A percentile compares a stretch with the other conserved stretches of the same genome.
phyloP scores from a whole-genome alignment of 2,888 invertebrate genomes.

The Actias luna region DNA sequence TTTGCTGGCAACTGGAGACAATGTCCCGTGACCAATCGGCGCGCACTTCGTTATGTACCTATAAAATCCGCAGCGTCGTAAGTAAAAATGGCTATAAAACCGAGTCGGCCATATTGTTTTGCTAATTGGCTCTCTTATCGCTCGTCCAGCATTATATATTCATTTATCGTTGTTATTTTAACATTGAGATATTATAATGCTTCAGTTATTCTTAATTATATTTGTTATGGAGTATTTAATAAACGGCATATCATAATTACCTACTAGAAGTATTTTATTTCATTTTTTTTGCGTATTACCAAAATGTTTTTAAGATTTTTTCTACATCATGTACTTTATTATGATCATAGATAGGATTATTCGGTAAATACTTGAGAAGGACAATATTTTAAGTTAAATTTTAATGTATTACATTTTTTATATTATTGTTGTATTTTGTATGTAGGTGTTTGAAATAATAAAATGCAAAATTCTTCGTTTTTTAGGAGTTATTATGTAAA shows the following conservation, averaged over 20 bases:
- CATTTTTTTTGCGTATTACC: no score
- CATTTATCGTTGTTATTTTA: constrained; percentile 68
- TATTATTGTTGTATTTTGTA: no score
- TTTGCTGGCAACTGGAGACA: constrained; percentile 47
- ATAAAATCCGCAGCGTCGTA: constrained; percentile 28
- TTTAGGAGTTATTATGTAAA: no score
- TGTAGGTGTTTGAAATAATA: no score
- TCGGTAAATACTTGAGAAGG: neutral
- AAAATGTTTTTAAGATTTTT: no score
- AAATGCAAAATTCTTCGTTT: neutral
- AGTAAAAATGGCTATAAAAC: constrained; percentile 50
- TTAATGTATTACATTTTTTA: neutral
- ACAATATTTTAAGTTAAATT: neutral
- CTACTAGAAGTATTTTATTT: no score
- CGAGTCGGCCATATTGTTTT: constrained; percentile 52
- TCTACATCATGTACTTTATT: no score
- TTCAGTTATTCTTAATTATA: constrained; percentile 42
- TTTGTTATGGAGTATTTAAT: constrained; percentile 33
- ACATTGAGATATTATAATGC: constrained; percentile 57
- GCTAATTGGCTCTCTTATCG: constrained; percentile 73
- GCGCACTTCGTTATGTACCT: constrained; percentile 44
- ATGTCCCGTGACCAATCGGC: constrained; percentile 48
- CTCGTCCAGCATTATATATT: constrained; percentile 60
- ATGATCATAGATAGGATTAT: no score
- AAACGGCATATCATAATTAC: no score